Base-by-base conservation (phyloP, 2,113 vertebrate genomes). In the Bubalus kerabau region DNA sequence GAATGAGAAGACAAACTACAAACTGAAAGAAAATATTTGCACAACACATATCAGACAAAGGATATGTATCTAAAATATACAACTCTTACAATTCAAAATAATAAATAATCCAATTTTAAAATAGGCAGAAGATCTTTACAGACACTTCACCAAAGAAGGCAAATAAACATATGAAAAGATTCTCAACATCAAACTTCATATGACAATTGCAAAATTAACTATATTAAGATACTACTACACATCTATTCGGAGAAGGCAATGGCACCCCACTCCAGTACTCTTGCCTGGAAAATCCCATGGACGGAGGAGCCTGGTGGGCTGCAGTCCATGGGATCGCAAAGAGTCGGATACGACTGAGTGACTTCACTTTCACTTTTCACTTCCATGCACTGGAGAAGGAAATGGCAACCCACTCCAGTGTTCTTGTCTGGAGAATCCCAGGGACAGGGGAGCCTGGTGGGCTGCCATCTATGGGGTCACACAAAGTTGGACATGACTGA, bases 401-500 rank as follows among this genome's bases (percentile, higher is more conserved):
- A 62, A 32, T 32, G 60, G 60, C 60, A 62, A 32, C 30, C 60
- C 60, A 62, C 6, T 62, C 60, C 30, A 62, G 60, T 62, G 30
- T 32, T 16, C 60, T 16, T 64, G 60, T 30, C 14, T 62, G 6
- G 60, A 64, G 30, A 64, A 64, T 64, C 30, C 60, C 60, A 64
- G 30, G 60, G 30, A 32, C 0, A 0, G 3, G 15, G 30, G 60
- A 64, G 60, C 60, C 60, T 64, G 15, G 62, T 62, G 30, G 30
- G 62, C 62, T 64, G 7, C 30, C 0, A 7, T 32, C 30, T 32
- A 64, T 64, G 7, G 15, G 62, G 15, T n/a, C 3, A 0, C 32
- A n/a, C 32, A n/a, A 7, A 67, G 62, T n/a, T 0, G 0, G 16
- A n/a, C 32, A 19, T 0, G 1, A 67, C 16, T n/a, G 62, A 67